Evolutionary conservation across 2,888 invertebrate genomes (phyloP).

Genomic region (Spatulosminthurus flaviceps): DNA sequence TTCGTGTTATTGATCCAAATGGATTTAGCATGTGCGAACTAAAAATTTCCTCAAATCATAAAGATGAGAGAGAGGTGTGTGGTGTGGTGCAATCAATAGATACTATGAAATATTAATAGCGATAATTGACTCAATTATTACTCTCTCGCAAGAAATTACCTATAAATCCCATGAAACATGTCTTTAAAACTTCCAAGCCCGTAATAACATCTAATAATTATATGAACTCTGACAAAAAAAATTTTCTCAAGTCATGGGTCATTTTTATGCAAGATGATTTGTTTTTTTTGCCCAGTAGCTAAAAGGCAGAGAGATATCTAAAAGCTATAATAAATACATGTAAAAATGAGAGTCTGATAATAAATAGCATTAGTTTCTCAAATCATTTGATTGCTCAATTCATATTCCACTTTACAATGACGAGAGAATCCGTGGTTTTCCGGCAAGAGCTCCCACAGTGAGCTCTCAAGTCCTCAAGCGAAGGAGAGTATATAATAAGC

Average conservation of each 20-base stretch:
- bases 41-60: neutral
- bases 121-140: too few species aligned
- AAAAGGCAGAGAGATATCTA: neutral
- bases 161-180: too few species aligned
- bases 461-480: neutral
- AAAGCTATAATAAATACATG: neutral
- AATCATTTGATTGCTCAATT: constrained; percentile 12
- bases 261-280: neutral
- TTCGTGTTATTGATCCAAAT: too few species aligned
- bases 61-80: too few species aligned
- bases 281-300: neutral
- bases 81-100: too few species aligned
- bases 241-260: too few species aligned
- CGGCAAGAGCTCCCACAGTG: constrained; percentile 10
- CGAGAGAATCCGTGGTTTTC: neutral
- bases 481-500: neutral
- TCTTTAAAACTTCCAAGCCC: too few species aligned
- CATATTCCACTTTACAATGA: neutral
- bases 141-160: too few species aligned
- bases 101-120: too few species aligned
- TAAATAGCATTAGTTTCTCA: neutral
- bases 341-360: neutral
- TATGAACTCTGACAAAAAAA: too few species aligned
- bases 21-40: neutral
- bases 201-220: too few species aligned